Base-by-base conservation (phyloP, 2,888 invertebrate species). In the Pyrochroa serraticornis region DNA sequence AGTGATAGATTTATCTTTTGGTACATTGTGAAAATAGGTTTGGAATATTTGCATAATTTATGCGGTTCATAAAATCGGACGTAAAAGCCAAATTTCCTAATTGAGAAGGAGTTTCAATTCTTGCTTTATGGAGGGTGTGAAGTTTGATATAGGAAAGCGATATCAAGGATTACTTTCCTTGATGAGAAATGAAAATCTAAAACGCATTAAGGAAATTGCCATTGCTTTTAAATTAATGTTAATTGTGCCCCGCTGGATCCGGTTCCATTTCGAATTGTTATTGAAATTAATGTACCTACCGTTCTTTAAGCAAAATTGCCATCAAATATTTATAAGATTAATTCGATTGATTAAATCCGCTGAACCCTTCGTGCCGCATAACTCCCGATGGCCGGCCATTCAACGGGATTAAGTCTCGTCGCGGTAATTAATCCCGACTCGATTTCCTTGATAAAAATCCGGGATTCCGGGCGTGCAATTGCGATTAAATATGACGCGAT, bases 101-200 rank as follows among this genome's bases (percentile, higher is more conserved):
- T 77, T 77, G 76, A 73, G 73, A 70, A 71, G 71, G 68, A 72
- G 73, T 74, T 74, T 73, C 73, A 73, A 75, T 73, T 71, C 71
- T 64, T 70, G 71, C 68, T 74, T 74, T 74, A 73, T 71, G 74
- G 69, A 65, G 76, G 75, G 75, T 73, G 76, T 76, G 76, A 77
- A 76, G 75, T 77, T 75, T 76, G 76, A 77, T 77, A 75, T 76
- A 74, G 75, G 73, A 74, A 76, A 75, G 74, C 76, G 74, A 77
- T 77, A 76, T 77, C 76, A 71, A 63, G 74, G 74, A 76, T 77
- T 77, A 77, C 78, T 79, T 77, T 77, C 74, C 73, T 72, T 78
- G 78, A 79, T 78, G 78, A 79, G 77, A 77, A 77, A 78, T 75
- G 78, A 77, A 77, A 78, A 79, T 78, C 77, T 74, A 76, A 77